These are phyloP conservation scores for Parazoanthus darwini DNA, from an alignment of 92 coral and sea anemone species.

Conservation along the genomic window DNA sequence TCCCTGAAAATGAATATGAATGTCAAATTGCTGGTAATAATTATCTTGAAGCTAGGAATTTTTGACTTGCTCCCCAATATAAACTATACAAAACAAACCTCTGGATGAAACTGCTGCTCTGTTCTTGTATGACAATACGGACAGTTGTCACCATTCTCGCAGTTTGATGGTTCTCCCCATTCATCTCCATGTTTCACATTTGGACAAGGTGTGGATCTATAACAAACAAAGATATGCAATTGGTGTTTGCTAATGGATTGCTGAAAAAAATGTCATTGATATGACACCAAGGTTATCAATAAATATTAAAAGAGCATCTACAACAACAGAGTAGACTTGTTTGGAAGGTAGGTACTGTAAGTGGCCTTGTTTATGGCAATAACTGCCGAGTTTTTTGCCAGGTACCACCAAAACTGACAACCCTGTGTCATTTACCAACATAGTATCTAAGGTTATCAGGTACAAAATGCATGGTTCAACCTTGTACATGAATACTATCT, in stretches of 20 bases:
- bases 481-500: neutral
- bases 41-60: neutral
- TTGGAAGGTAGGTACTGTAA: too few relatives aligned
- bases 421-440: neutral
- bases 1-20: neutral
- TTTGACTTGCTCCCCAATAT: neutral
- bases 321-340: neutral
- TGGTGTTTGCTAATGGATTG: neutral
- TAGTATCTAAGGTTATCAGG: neutral
- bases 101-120: conserved; percentile 99
- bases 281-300: neutral
- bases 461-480: neutral
- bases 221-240: neutral
- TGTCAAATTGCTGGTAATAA: neutral
- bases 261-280: neutral
- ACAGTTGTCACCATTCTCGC: conserved; percentile 97
- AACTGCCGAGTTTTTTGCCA: too few relatives aligned
- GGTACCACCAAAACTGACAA: neutral
- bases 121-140: conserved; percentile 99
- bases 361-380: neutral
- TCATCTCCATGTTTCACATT: conserved; percentile 99
- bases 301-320: neutral
- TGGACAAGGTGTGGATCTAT: conserved; percentile 99
- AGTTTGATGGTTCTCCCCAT: conserved; percentile 98
- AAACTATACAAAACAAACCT: conserved; percentile 58